phyloP scores from a whole-genome alignment of 2,888 invertebrate species.

The Hirtodrosophila alboralis region DNA sequence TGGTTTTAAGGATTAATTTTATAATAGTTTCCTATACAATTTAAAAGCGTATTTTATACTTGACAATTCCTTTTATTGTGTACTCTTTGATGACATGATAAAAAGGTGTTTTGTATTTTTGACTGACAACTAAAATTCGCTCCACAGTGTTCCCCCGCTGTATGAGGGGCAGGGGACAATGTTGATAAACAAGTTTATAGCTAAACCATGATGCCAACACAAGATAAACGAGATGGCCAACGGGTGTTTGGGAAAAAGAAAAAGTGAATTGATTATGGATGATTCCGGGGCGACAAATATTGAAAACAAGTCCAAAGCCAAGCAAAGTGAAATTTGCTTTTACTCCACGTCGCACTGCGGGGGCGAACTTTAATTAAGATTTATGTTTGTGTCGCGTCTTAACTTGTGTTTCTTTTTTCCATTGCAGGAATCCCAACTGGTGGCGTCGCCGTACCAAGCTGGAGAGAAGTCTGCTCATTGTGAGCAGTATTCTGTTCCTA shows the following conservation, averaged over 20 bases:
- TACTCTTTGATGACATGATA: too few relatives aligned
- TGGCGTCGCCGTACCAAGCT: slow-evolving; percentile 90
- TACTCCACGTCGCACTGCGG: slow-evolving; percentile 21
- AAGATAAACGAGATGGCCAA: slow-evolving; percentile 48
- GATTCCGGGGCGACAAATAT: slow-evolving; percentile 17
- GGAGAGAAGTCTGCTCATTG: slow-evolving; percentile 88
- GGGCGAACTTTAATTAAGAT: slow-evolving; percentile 40
- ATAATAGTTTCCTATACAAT: too few relatives aligned
- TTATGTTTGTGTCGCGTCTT: slow-evolving; percentile 27
- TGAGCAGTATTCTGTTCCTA: slow-evolving; percentile 86
- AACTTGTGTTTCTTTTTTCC: slow-evolving; percentile 9
- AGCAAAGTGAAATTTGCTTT: slow-evolving; percentile 49
- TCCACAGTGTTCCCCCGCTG: slow-evolving; percentile 21
- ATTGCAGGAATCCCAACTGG: slow-evolving; percentile 90
- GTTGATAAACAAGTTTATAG: slow-evolving; percentile 63
- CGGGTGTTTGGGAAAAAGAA: slow-evolving; percentile 25
- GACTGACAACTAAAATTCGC: slow-evolving; percentile 13
- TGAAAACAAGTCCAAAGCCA: slow-evolving; percentile 22
- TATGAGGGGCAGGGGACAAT: slow-evolving; percentile 13
- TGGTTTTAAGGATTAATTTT: too few relatives aligned
- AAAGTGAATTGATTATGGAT: slow-evolving; percentile 51
- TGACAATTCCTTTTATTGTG: too few relatives aligned
- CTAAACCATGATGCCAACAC: slow-evolving; percentile 19
- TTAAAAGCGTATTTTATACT: too few relatives aligned
- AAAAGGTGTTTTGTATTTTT: neutral